phyloP scores from a whole-genome alignment of 2,113 vertebrate genomes.

The Clarias macrocephalus region DNA sequence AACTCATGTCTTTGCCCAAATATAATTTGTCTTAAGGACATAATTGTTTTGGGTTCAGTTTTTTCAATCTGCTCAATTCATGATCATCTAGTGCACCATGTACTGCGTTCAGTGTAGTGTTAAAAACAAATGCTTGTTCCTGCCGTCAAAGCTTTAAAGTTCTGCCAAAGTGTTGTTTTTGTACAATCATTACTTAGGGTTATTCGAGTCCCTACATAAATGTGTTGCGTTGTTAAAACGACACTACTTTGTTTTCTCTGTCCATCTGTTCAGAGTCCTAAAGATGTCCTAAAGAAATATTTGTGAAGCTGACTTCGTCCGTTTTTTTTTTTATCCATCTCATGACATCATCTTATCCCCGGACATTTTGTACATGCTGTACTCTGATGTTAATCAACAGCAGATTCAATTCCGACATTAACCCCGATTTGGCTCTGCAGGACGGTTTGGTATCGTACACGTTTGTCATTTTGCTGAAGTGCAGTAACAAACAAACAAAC shows the following conservation, averaged over 20 bases:
- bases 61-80: neutral
- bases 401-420: conserved; percentile 27
- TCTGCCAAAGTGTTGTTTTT: conserved; percentile 69
- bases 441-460: conserved; percentile 48
- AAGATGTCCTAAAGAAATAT: neutral
- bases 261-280: neutral
- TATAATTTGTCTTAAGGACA: neutral
- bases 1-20: neutral
- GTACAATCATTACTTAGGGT: conserved; percentile 46
- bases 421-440: conserved; percentile 29
- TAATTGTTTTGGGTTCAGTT: neutral
- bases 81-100: neutral
- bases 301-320: neutral
- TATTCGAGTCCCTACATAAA: conserved; percentile 24
- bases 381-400: conserved; percentile 11
- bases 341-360: neutral
- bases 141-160: conserved; percentile 68
- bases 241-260: conserved; percentile 10
- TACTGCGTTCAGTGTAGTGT: neutral
- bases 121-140: neutral
- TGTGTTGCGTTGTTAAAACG: conserved; percentile 24
- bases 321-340: neutral
- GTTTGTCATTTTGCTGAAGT: conserved; percentile 50
- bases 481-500: conserved; percentile 2
- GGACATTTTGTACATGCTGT: conserved; percentile 15